Base-by-base conservation (phyloP, 1,140 invertebrate species). In the Drosophila prosaltans region DNA sequence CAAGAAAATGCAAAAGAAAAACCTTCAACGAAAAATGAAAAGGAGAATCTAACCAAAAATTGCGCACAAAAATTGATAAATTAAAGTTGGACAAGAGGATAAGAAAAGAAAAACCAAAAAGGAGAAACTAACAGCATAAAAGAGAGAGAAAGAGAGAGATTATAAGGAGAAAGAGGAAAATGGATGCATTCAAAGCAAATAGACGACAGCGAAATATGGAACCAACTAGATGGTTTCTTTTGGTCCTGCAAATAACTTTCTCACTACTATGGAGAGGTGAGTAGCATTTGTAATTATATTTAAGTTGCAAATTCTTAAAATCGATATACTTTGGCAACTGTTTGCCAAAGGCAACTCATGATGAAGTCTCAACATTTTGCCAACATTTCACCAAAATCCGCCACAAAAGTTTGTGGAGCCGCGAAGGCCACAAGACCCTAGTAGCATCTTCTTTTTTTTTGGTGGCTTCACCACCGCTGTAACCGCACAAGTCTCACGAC, bases 21-120 rank as follows among this genome's bases (percentile, higher is more conserved):
- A 63, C 3, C 61, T 36, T 36, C 39, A 70, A 59, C 41, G 45
- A 51, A 51, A 43, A 69, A 45, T 28, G 54, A 73, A 43, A 74
- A 72, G 3, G 1, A 36, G 82, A 83, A 83, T 77, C 88, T 83
- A 89, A 72, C 84, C 80, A 11, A 83, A 86, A 89, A 80, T 89
- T 78, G 65, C 64, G 69, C 65, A 83, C 74, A 84, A 84, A 88
- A 88, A 88, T 88, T 88, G 83, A 88, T 89, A 86, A 88, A 88
- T 83, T 88, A 80, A 88, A 88, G 84, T 86, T 86, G 24, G 30
- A 58, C 67, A 65, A 65, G 59, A 65, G 60, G 30, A 67, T 75
- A 82, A 57, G 26, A 48, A 59, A 40, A 24, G 28, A 32, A 28
- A 32, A 57, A 26, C 5, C 8, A 24, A 63, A 63, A 10, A 6